Evolutionary conservation across 2,888 invertebrate genomes (phyloP).

Genomic region (Oxyscelio sp.): DNA sequence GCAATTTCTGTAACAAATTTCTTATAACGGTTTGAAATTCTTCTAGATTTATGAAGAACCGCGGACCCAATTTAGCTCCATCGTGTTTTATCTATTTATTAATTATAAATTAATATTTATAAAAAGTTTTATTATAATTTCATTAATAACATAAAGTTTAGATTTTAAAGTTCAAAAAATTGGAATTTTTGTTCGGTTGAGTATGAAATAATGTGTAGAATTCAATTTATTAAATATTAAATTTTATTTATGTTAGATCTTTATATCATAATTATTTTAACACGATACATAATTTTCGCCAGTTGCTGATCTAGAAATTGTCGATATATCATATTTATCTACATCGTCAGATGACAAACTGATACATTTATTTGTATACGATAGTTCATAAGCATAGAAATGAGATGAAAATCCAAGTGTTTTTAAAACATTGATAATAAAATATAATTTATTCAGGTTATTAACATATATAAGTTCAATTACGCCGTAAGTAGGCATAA

Average conservation of each 20-base stretch:
- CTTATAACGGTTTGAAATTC: too few species aligned
- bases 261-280: not conserved
- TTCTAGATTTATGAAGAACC: too few species aligned
- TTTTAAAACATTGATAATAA: not conserved
- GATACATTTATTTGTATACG: slow-evolving; percentile 2
- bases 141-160: too few species aligned
- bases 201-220: not conserved
- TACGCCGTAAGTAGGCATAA: slow-evolving; percentile 4
- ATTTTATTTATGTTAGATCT: not conserved
- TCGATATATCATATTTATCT: not conserved
- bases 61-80: too few species aligned
- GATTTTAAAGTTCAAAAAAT: too few species aligned
- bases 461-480: not conserved
- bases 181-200: too few species aligned
- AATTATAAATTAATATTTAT: too few species aligned
- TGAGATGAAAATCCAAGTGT: slow-evolving; percentile 33
- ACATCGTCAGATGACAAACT: not conserved
- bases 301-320: slow-evolving; percentile 9
- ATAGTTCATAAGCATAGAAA: slow-evolving; percentile 17
- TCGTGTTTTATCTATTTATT: too few species aligned
- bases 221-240: too few species aligned
- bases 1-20: too few species aligned
- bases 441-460: not conserved
- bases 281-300: not conserved
- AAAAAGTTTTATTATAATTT: too few species aligned